phyloP scores from a whole-genome alignment of 2,888 invertebrate species.

The Leucophora obtusa region DNA sequence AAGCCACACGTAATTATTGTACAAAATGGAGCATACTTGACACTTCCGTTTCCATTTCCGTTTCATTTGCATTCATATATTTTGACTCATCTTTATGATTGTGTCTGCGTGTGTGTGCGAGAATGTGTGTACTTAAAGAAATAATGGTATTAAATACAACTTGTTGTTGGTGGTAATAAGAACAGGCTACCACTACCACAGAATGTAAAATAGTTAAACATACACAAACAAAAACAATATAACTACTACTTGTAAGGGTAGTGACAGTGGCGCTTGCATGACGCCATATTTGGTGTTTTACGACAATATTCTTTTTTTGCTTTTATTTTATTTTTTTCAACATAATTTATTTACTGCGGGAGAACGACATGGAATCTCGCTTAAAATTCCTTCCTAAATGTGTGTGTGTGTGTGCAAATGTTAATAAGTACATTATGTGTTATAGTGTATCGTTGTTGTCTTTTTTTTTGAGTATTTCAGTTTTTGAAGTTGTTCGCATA shows the following conservation, averaged over 20 bases:
- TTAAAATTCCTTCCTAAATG: slow-evolving; percentile 48
- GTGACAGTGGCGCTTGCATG: slow-evolving; percentile 55
- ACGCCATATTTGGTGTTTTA: slow-evolving; percentile 50
- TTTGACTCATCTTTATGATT: slow-evolving; percentile 7
- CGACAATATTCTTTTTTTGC: slow-evolving; percentile 6
- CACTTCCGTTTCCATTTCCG: slow-evolving; percentile 63
- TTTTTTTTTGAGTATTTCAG: slow-evolving; percentile 14
- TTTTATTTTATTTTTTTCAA: slow-evolving; percentile 11
- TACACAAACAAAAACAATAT: slow-evolving; percentile 10
- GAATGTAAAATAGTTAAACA: not conserved
- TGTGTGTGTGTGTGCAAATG: not conserved
- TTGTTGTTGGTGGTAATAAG: slow-evolving; percentile 43
- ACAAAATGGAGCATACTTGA: slow-evolving; percentile 41
- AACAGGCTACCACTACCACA: slow-evolving; percentile 7
- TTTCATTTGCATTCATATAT: slow-evolving; percentile 59
- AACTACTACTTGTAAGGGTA: slow-evolving; percentile 42
- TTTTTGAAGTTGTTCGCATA: slow-evolving; percentile 48
- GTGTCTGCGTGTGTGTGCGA: not conserved
- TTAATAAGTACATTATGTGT: slow-evolving; percentile 12
- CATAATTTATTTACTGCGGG: slow-evolving; percentile 59
- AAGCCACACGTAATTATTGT: slow-evolving; percentile 61
- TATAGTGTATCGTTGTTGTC: not conserved
- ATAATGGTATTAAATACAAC: slow-evolving; percentile 26
- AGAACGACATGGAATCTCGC: slow-evolving; percentile 50
- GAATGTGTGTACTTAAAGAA: slow-evolving; percentile 9